Evolutionary conservation across 2,888 invertebrate genomes (phyloP).

Genomic region (Didymodactylos carnosus): DNA sequence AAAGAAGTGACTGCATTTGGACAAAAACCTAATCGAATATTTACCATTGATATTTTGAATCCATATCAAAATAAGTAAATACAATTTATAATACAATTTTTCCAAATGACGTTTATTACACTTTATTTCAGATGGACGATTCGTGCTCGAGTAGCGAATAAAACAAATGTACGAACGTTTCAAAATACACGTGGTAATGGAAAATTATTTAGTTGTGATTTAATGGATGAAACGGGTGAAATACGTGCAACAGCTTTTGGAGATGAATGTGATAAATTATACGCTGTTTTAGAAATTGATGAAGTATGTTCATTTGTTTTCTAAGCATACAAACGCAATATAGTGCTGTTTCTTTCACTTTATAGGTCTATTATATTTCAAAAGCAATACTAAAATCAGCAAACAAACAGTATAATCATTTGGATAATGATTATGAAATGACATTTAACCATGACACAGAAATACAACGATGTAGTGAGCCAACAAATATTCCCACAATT

Average conservation of each 20-base stretch:
- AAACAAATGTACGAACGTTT: constrained; percentile 61
- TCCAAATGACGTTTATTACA: too few relatives aligned
- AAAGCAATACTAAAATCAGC: constrained; percentile 69
- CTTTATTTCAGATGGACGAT: constrained; percentile 64
- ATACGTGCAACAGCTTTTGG: constrained; percentile 75
- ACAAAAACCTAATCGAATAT: not conserved
- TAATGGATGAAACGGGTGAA: constrained; percentile 81
- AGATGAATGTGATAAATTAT: constrained; percentile 66
- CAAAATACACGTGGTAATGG: constrained; percentile 78
- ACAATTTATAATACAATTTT: too few relatives aligned
- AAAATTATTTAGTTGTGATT: constrained; percentile 69
- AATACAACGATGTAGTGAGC: constrained; percentile 35
- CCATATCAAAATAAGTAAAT: not conserved
- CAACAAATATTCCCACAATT: constrained; percentile 15
- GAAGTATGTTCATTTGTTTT: constrained; percentile 17
- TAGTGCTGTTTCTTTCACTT: not conserved
- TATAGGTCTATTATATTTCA: constrained; percentile 62
- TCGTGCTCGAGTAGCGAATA: constrained; percentile 64
- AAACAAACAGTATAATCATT: constrained; percentile 61
- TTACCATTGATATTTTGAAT: not conserved
- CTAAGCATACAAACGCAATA: not conserved
- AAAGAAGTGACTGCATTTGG: too few relatives aligned
- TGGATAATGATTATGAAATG: constrained; percentile 91
- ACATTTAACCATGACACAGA: constrained; percentile 54
- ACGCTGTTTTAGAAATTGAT: constrained; percentile 58